phyloP scores from a whole-genome alignment of 1,140 invertebrate genomes.

The Saccostrea echinata region DNA sequence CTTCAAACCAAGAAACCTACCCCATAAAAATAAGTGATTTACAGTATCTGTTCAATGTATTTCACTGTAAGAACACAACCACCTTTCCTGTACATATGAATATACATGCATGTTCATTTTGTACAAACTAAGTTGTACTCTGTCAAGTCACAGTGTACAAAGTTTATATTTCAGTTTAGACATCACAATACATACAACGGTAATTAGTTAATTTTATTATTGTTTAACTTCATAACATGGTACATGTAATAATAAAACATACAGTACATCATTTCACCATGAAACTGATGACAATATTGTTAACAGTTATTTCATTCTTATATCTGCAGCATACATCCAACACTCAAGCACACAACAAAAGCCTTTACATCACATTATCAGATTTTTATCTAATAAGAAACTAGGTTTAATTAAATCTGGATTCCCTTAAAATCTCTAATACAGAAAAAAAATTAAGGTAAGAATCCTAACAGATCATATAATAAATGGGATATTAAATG shows the following conservation, averaged over 20 bases:
- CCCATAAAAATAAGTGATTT: too few species aligned
- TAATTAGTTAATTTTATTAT: not conserved
- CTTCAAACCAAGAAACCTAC: too few species aligned
- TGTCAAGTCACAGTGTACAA: not conserved
- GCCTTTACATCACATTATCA: not conserved
- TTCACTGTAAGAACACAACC: too few species aligned
- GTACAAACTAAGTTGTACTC: too few species aligned
- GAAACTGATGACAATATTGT: not conserved
- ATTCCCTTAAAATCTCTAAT: not conserved
- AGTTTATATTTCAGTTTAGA: too few species aligned
- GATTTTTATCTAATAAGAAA: not conserved
- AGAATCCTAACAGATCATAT: not conserved
- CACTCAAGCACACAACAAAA: conserved; percentile 1
- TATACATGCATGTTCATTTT: too few species aligned
- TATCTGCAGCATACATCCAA: not conserved
- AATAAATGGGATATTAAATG: not conserved
- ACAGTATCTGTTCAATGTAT: too few species aligned
- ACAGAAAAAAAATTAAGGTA: not conserved
- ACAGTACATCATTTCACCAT: not conserved
- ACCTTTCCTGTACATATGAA: too few species aligned
- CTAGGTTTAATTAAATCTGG: not conserved
- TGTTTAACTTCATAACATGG: conserved; percentile 5
- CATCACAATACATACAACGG: not conserved
- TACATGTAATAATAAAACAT: not conserved
- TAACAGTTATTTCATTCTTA: not conserved